These are phyloP conservation scores for Hemicentrotus pulcherrimus DNA, from an alignment of 35 echinoderm and acorn worm genomes.

Conservation along the genomic window DNA sequence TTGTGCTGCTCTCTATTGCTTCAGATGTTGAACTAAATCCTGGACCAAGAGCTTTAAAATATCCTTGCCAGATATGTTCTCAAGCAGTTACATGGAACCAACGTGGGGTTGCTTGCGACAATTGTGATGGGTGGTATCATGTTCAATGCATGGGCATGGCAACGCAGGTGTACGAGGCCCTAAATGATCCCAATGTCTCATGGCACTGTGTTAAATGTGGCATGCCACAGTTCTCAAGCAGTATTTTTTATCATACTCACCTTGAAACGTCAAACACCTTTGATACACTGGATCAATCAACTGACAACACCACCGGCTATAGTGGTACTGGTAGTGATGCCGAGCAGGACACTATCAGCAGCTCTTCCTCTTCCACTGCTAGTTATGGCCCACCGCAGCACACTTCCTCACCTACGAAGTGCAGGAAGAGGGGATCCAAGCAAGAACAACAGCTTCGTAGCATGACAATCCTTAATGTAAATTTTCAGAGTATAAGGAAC, in stretches of 20 bases:
- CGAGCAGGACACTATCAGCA: too few relatives aligned
- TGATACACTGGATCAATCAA: neutral
- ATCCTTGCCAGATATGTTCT: too few relatives aligned
- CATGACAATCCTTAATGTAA: constrained; percentile 60
- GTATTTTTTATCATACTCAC: neutral
- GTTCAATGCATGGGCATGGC: constrained; percentile 64
- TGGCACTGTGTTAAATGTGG: constrained; percentile 55
- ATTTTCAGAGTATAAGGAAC: constrained; percentile 60
- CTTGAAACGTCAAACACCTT: constrained; percentile 27
- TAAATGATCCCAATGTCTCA: constrained; percentile 37
- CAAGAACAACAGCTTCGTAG: neutral
- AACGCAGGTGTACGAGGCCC: constrained; percentile 38
- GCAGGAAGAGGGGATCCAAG: neutral
- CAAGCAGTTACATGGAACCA: too few relatives aligned
- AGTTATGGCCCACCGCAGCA: neutral
- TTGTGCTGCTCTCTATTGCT: too few relatives aligned
- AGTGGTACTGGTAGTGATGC: too few relatives aligned
- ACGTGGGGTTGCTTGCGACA: constrained; percentile 48
- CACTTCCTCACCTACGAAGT: neutral
- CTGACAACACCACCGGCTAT: neutral
- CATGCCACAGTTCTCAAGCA: constrained; percentile 53
- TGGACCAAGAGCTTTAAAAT: too few relatives aligned
- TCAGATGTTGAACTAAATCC: too few relatives aligned
- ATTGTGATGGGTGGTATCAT: constrained; percentile 59
- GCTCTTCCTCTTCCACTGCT: neutral